Evolutionary conservation across 2,113 vertebrate genomes (phyloP), one percentile per base, ranked within the genome.

Genomic region (human): DNA sequence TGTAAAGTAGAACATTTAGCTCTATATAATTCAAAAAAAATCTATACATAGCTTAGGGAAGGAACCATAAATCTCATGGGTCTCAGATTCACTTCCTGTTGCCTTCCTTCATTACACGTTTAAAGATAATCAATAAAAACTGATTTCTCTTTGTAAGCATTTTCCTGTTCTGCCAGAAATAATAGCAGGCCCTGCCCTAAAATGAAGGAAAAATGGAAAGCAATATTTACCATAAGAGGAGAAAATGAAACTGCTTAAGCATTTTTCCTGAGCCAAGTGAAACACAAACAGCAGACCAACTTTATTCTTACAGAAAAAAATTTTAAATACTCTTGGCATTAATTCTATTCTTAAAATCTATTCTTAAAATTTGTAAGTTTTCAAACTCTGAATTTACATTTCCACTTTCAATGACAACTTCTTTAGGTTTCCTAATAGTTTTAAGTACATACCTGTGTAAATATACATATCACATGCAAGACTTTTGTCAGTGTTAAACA

Each of bases 61-160:
- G 52, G 27, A 91, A 92, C 45, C 88, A 84, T 86, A 94, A 92
- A 85, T 96, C 96, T 97, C 95, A 59, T 7, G 45, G 66, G 93
- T 57, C 80, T 97, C 88, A 59, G 88, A 84, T 94, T 95, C 90
- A 96, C 97, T 93, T 94, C 90, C 95, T 93, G 93, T 90, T 94
- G 81, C 78, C 81, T 95, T 90, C 88, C 85, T 90, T 97, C 94
- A 94, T 93, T 95, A 86, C 66, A 94, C 0, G 13, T 91, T 96
- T 96, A 97, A 97, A 98, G 88, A 52, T 93, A 96, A 98, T 98
- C 97, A 95, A 95, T 97, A 97, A 97, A 96, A 97, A 85, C 79
- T 92, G 96, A 98, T 96, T 96, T 95, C 88, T 89, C 95, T 97
- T 96, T 95, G 94, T 94, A 98, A 97, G 96, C 96, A 97, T 90